These are phyloP conservation scores for Liopterus haemorrhoidalis DNA, from an alignment of 2,888 invertebrate genomes.

Conservation along the genomic window DNA sequence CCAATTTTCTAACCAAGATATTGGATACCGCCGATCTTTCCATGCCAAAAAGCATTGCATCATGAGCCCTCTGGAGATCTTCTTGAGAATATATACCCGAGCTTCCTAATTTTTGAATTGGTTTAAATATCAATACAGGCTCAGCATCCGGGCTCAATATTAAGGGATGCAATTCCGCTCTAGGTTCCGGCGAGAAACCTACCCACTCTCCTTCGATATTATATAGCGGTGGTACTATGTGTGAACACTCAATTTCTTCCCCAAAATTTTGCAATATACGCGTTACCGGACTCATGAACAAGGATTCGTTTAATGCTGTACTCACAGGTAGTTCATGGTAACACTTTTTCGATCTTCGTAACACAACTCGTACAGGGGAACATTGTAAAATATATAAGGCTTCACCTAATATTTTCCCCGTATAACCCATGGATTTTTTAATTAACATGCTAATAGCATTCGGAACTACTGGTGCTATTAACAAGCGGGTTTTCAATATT, in stretches of 20 bases:
- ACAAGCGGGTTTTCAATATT: conserved; percentile 19
- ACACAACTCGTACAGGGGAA: conserved; percentile 15
- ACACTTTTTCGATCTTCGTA: conserved; percentile 19
- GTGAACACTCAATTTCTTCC: conserved; percentile 20
- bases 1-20: no score
- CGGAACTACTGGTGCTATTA: conserved; percentile 18
- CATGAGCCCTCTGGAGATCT: no score
- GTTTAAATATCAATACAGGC: no score
- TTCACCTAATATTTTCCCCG: conserved; percentile 21
- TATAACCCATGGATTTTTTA: conserved; percentile 23
- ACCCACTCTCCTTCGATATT: conserved; percentile 21
- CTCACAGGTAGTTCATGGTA: conserved; percentile 23
- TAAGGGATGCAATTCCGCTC: no score
- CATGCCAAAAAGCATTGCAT: no score
- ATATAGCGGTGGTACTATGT: conserved; percentile 20
- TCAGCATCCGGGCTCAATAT: no score
- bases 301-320: conserved; percentile 6
- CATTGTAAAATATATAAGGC: conserved; percentile 25
- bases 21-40: no score
- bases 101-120: no score
- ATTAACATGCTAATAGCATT: conserved; percentile 23
- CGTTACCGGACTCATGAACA: conserved; percentile 20
- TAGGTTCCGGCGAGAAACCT: conserved; percentile 4
- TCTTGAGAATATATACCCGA: no score
- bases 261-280: conserved; percentile 20